phyloP scores from a whole-genome alignment of 2,888 invertebrate species.

The Nasonia oneida region DNA sequence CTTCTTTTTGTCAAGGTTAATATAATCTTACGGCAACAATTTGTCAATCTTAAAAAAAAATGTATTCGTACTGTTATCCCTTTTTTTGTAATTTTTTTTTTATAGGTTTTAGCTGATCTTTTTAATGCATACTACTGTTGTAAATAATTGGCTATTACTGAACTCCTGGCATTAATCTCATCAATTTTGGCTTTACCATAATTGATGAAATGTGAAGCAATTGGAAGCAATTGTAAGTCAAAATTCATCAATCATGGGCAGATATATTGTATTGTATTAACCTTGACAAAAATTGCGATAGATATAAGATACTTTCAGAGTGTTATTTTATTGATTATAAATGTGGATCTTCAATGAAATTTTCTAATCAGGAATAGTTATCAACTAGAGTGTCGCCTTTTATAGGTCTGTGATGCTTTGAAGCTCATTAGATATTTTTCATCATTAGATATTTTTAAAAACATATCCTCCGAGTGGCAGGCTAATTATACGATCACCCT shows the following conservation, averaged over 20 bases:
- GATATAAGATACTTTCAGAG: constrained; percentile 27
- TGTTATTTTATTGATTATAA: constrained; percentile 39
- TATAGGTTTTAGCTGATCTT: constrained; percentile 41
- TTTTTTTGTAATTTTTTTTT: constrained; percentile 1
- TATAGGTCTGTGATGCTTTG: constrained; percentile 61
- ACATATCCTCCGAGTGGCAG: constrained; percentile 61
- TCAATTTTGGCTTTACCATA: constrained; percentile 2
- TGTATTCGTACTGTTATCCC: constrained; percentile 4
- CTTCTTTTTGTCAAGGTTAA: constrained; percentile 40
- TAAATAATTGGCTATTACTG: constrained; percentile 19
- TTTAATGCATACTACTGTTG: not conserved
- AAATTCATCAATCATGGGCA: constrained; percentile 19
- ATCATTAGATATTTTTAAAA: constrained; percentile 61
- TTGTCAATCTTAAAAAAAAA: constrained; percentile 18
- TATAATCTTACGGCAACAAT: not conserved
- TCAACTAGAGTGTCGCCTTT: constrained; percentile 59
- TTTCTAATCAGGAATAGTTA: constrained; percentile 55
- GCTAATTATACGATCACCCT: constrained; percentile 57
- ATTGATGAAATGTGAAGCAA: constrained; percentile 16
- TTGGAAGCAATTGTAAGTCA: constrained; percentile 35
- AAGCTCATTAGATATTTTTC: constrained; percentile 60
- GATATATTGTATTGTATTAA: constrained; percentile 28
- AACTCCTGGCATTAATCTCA: constrained; percentile 1
- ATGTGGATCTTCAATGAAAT: constrained; percentile 51
- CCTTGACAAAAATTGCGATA: constrained; percentile 40